Conservation (phyloP, 2,797 vertebrate species). For the Oreortyx pictus region DNA sequence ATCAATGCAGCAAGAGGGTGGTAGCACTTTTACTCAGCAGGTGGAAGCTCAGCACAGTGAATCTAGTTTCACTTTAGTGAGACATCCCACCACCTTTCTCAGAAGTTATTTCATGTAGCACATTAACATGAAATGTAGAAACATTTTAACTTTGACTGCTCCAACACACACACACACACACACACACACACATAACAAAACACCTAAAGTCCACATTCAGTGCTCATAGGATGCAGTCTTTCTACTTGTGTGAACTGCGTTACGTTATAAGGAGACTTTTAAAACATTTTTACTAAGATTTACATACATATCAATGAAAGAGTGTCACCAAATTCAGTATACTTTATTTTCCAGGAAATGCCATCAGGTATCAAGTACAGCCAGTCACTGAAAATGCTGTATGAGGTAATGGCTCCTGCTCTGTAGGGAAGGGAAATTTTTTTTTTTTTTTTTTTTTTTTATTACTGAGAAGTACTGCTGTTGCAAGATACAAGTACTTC, state of each 20-base stretch:
- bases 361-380: neutral
- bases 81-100: slow-evolving; percentile 32
- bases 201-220: neutral
- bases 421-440: neutral
- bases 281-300: neutral
- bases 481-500: neutral
- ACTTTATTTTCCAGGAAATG: neutral
- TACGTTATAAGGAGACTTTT: neutral
- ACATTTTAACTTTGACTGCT: neutral
- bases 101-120: slow-evolving; percentile 10
- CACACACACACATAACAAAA: neutral
- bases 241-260: neutral
- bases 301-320: neutral
- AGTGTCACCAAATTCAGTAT: neutral
- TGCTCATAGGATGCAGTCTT: neutral
- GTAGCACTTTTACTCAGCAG: neutral
- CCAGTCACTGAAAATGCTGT: neutral
- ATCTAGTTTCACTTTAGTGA: slow-evolving; percentile 20
- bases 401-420: neutral
- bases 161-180: neutral
- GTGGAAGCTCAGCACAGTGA: slow-evolving; percentile 41
- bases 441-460: neutral
- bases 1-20: neutral
- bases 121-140: neutral
- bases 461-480: neutral